These are phyloP conservation scores for Synchiropus splendidus DNA, from an alignment of 2,113 vertebrate genomes.

Conservation along the genomic window DNA sequence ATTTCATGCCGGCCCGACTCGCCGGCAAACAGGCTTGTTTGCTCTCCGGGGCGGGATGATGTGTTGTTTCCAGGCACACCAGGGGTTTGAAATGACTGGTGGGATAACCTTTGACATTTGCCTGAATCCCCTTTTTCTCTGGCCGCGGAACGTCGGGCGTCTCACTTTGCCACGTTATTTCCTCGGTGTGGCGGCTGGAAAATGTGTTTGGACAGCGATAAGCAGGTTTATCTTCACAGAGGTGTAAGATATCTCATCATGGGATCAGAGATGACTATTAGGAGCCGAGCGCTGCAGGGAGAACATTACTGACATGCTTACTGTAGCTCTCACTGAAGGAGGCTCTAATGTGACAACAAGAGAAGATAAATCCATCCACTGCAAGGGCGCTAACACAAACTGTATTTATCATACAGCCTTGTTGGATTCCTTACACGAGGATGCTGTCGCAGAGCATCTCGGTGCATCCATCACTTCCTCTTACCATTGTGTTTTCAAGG, in stretches of 20 bases:
- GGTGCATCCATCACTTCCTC: no score
- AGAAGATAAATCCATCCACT: no score
- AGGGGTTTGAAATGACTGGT: constrained; percentile 39
- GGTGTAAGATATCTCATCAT: constrained; percentile 4
- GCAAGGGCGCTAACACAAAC: no score
- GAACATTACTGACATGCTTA: no score
- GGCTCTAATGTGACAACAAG: no score
- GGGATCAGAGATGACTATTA: no score
- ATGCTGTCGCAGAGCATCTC: no score
- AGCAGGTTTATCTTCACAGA: constrained; percentile 19
- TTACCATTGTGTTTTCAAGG: no score
- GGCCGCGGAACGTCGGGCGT: constrained; percentile 9
- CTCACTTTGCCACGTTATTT: constrained; percentile 16
- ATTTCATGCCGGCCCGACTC: constrained; percentile 56
- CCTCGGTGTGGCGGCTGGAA: constrained; percentile 19
- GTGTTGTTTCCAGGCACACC: constrained; percentile 41
- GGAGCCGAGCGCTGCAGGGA: no score
- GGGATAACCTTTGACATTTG: constrained; percentile 36
- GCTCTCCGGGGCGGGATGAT: constrained; percentile 44
- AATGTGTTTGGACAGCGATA: constrained; percentile 26
- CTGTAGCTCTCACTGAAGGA: no score
- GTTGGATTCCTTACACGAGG: no score
- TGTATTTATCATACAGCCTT: no score
- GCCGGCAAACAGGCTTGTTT: constrained; percentile 19
- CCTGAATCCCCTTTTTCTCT: not conserved